A percentile compares a stretch with the other conserved stretches of the same genome.
These are phyloP conservation scores for Drosophila varians DNA, from an alignment of 1,140 invertebrate genomes.

Conservation along the genomic window DNA sequence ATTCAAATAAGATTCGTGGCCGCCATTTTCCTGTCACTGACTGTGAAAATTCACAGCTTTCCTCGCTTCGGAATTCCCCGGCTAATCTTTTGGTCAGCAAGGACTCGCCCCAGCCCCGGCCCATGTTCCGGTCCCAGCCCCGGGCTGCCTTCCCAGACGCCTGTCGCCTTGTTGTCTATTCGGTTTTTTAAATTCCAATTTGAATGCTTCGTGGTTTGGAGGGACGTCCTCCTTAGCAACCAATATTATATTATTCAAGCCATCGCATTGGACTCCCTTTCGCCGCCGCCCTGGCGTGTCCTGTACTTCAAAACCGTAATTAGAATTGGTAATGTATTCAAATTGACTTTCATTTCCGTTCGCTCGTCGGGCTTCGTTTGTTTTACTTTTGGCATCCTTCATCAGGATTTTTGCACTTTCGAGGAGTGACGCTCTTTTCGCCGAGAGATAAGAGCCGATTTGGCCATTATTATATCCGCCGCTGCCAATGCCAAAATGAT, in stretches of 20 bases:
- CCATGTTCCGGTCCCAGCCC: no score
- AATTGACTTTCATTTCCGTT: slow-evolving; percentile 83
- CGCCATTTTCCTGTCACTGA: slow-evolving; percentile 76
- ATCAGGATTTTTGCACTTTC: slow-evolving; percentile 60
- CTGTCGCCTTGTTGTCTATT: slow-evolving; percentile 61
- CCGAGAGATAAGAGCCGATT: slow-evolving; percentile 38
- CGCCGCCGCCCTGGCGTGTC: no score
- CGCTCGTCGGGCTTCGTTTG: slow-evolving; percentile 35
- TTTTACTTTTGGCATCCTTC: slow-evolving; percentile 53
- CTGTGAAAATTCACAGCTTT: slow-evolving; percentile 76
- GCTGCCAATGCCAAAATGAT: slow-evolving; percentile 35
- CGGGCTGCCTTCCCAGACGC: background rate
- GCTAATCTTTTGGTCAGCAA: slow-evolving; percentile 79
- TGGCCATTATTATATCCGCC: slow-evolving; percentile 6
- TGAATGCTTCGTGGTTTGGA: slow-evolving; percentile 71
- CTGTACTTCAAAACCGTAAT: slow-evolving; percentile 82
- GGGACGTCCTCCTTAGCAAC: slow-evolving; percentile 32
- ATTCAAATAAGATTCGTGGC: slow-evolving; percentile 74
- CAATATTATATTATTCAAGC: slow-evolving; percentile 81
- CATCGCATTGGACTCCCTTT: slow-evolving; percentile 42
- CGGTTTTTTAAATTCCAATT: slow-evolving; percentile 79
- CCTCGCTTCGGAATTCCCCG: slow-evolving; percentile 25
- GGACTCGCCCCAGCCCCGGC: slow-evolving; percentile 16
- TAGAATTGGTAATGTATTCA: slow-evolving; percentile 84
- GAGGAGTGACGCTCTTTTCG: slow-evolving; percentile 3